Evolutionary conservation across 1,140 invertebrate species (phyloP), one percentile per base, ranked within the genome.

Genomic region (Notospermus geniculatus): DNA sequence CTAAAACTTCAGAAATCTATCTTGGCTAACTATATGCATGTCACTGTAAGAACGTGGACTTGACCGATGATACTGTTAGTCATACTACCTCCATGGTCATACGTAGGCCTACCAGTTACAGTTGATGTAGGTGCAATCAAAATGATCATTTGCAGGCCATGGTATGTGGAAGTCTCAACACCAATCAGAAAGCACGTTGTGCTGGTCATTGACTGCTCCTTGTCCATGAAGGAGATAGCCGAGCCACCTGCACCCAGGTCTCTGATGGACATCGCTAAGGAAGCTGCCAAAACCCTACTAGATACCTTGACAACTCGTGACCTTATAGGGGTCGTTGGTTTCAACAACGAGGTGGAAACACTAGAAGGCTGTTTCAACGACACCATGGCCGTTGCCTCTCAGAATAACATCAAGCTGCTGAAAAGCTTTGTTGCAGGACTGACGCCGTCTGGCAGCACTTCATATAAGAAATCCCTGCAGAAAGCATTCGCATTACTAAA

Each of bases 191-290:
- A 27, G 25, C 5, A 50, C 4, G 25, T 50, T 7, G 46, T 50
- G n/a, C 5, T 50, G n/a, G 46, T 27, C 19, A 50, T 50, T 7
- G 46, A 50, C 25, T 7, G n/a, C 19, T 50, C 46, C 4, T 7
- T 7, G n/a, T 50, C 46, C 4, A 50, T 50, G 46, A n/a, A 50
- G 25, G n/a, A 19, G 4, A 5, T 9, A 5, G n/a, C n/a, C 46
- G 25, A 5, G n/a, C 5, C n/a, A n/a, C 46, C 11, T 11, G 19
- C n/a, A n/a, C n/a, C n/a, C n/a, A n/a, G n/a, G n/a, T n/a, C 46
- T 23, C 46, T 50, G 5, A 50, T 50, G n/a, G n/a, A 19, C n/a
- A 50, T 50, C 25, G 46, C 46, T n/a, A 50, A 50, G 46, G n/a
- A 19, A 5, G 46, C 46, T n/a, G 46, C 46, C 4, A n/a, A 7